These are phyloP conservation scores for Pteronura brasiliensis DNA, from an alignment of 2,113 vertebrate species.

Conservation along the genomic window DNA sequence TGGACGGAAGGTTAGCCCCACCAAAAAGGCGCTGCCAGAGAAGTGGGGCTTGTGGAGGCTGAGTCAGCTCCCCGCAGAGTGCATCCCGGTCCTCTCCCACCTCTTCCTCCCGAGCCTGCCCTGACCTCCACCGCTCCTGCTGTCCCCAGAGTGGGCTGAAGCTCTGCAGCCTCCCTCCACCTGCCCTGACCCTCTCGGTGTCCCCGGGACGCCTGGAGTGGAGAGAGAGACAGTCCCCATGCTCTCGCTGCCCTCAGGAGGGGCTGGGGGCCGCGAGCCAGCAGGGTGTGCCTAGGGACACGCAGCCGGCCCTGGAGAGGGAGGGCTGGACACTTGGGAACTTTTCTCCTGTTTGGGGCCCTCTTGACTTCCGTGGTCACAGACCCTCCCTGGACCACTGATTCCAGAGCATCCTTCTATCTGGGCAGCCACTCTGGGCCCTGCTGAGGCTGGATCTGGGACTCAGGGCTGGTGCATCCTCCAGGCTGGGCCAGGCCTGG, in stretches of 20 bases:
- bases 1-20: not conserved
- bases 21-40: not conserved
- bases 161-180: fast-evolving
- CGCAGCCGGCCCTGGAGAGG: not conserved
- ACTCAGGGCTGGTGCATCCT: not conserved
- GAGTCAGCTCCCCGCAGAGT: not conserved
- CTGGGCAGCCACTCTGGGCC: not conserved
- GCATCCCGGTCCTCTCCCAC: fast-evolving
- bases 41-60: not conserved
- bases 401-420: not conserved
- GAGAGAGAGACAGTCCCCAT: not conserved
- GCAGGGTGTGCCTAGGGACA: too few species aligned
- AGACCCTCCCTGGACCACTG: not conserved
- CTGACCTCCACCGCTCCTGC: not conserved
- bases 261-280: fast-evolving
- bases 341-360: not conserved
- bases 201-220: fast-evolving
- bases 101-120: not conserved
- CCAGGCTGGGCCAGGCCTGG: not conserved
- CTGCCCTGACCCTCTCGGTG: fast-evolving
- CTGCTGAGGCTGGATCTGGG: not conserved
- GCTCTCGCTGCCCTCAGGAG: not conserved
- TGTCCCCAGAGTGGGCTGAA: not conserved
- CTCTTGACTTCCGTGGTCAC: fast-evolving
- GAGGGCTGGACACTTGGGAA: not conserved